Base-by-base conservation (phyloP, 2,797 vertebrate species). In the Otus scops region DNA sequence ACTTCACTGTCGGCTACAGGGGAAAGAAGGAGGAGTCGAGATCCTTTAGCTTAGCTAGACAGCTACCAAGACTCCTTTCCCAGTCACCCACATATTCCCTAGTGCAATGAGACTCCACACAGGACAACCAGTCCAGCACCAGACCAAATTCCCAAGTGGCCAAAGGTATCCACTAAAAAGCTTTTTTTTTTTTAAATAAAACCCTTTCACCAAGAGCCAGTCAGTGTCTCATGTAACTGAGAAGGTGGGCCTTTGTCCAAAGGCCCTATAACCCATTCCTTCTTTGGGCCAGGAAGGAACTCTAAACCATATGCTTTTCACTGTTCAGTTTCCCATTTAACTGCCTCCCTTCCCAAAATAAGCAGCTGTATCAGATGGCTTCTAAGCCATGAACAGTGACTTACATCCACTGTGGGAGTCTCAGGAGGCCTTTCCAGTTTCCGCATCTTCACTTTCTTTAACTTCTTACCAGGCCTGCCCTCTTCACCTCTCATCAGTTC, bases 401-500 rank as follows among this genome's bases (percentile, higher is more conserved):
- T 98, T 98, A 99, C 99, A 96, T 99, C 99, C 65, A 99, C 99
- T 5, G 99, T 98, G n/a, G 99, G 99, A 80, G 99, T 99, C 64
- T 98, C 98, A 28, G 99, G 99, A 14, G 99, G 99, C 53, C 99
- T 98, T 95, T 99, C 99, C 76, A 98, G 97, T 97, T 99, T 99
- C 96, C 99, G 98, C 69, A 99, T 98, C 98, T 99, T 99, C 77
- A 99, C 98, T 8, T 99, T 98, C 98, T 99, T 99, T 82, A 99
- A 95, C 95, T 99, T 99, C 97, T 99, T 99, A 27, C 98, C 98
- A 30, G 99, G 99, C 79, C 98, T 98, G 71, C 99, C 99, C 90
- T 99, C 99, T 47, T 99, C 99, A 75, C 99, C 99, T 96, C 99
- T 97, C 99, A 99, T 99, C 96, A 99, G 89, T 96, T 99, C 99